Evolutionary conservation across 2,113 vertebrate genomes (phyloP), one percentile per base, ranked within the genome.

Genomic region (Marmota flaviventris): DNA sequence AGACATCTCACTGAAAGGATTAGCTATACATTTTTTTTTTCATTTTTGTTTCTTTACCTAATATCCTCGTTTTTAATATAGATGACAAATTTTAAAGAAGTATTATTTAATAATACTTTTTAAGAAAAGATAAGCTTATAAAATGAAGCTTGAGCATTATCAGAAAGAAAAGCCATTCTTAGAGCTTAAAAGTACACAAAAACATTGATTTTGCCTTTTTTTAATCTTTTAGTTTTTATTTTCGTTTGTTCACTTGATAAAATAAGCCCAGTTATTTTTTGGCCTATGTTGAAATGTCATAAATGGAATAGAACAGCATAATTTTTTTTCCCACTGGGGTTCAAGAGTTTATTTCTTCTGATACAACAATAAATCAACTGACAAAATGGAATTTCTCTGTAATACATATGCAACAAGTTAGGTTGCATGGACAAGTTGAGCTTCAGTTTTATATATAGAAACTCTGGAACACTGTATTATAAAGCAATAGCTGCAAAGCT

Each of bases 361-460:
- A 93, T 93, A 51, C 45, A 95, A 92, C 67, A 95, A 88, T 92
- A 96, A 97, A 89, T 97, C 93, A 96, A 96, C 89, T 94, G 95
- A 95, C 78, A 94, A 95, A 97, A 97, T 88, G 73, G 61, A 96
- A 98, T 97, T 95, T 96, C 29, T 98, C 89, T 93, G 72, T n/a
- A 96, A 88, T 78, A 84, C 67, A 92, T 85, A 95, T 83, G 53
- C 93, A 97, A 75, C 79, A 97, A 95, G 67, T 97, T 93, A 93
- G 82, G 24, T 25, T 97, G 81, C 48, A 78, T 79, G 76, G 83
- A 65, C 75, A 96, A 96, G 69, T 45, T 93, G 79, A 81, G 48
- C 32, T 96, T 89, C 42, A 56, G 45, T 92, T 93, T 93, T 63
- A 86, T 51, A 17, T 72, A 83, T 7, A 88, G 81, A 89, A 84